A percentile compares a stretch with the other conserved stretches of the same genome.
These are phyloP conservation scores for Grapholita molesta DNA, from an alignment of 1,140 invertebrate genomes.

Conservation along the genomic window DNA sequence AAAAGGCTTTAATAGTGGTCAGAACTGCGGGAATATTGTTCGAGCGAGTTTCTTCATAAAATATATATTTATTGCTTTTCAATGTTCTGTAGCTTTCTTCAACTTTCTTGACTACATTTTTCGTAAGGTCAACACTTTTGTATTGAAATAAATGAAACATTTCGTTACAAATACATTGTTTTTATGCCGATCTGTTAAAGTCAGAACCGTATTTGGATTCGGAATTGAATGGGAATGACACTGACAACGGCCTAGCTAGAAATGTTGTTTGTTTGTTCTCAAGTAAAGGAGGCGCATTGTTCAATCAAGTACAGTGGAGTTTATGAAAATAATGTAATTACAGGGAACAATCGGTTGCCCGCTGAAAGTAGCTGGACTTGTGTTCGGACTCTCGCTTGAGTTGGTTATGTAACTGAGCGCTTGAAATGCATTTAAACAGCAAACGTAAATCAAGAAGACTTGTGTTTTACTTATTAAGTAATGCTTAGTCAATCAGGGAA, in stretches of 20 bases:
- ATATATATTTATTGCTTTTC: background rate
- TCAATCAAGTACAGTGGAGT: background rate
- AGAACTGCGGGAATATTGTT: conserved; percentile 12
- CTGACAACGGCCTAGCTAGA: background rate
- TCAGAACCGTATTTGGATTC: background rate
- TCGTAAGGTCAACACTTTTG: background rate
- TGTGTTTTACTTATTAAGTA: background rate
- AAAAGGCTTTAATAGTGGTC: conserved; percentile 12
- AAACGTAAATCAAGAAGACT: conserved; percentile 8
- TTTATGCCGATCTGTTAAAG: background rate
- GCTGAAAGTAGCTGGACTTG: background rate
- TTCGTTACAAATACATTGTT: background rate
- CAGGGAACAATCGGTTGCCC: background rate
- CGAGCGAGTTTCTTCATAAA: background rate
- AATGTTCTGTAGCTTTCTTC: background rate
- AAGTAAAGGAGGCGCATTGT: background rate
- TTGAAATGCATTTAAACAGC: background rate
- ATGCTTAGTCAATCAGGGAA: conserved; percentile 8
- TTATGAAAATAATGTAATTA: conserved; percentile 12
- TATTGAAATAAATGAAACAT: background rate
- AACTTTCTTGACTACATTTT: conserved; percentile 1
- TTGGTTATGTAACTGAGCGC: conserved; percentile 1
- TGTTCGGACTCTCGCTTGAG: background rate
- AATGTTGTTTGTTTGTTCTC: background rate
- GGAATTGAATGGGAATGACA: background rate